Base-by-base conservation (phyloP, 2,888 invertebrate genomes). In the Microdon myrmicae region DNA sequence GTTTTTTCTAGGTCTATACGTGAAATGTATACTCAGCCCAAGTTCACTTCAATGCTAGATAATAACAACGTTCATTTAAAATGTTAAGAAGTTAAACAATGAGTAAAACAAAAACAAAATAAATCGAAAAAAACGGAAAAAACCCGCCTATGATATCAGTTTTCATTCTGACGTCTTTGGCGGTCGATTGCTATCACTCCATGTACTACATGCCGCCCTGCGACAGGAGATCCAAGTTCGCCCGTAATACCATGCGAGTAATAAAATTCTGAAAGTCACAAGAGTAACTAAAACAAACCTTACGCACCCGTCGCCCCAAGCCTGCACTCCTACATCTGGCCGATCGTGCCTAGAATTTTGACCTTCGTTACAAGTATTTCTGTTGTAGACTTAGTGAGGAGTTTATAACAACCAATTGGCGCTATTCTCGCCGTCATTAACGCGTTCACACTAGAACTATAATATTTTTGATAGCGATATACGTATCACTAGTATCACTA, bases 271-370 rank as follows among this genome's bases (percentile, higher is more conserved):
- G 20, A 49, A 55, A 49, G 32, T 35, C 41, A 60, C 28, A 47
- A 45, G 17, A 35, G 37, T 38, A 51, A 48, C 19, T 41, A 45
- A 59, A 59, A 49, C 34, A 67, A 60, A 61, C 49, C n/a, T n/a
- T 51, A 25, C 26, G 20, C 29, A 25, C 26, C 26, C 23, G 43
- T 28, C 16, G 7, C 25, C 34, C n/a, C 17, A 17, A 29, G 45
- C 45, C 41, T 29, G 20, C 51, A 38, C 28, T 37, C 31, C 23
- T 22, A 53, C 39, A 26, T 35, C 34, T 58, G n/a, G 49, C 26
- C 38, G 64, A 68, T 67, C 68, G 69, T 69, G 69, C 69, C 56
- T 69, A 68, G 68, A 69, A 68, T 69, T 58, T 68, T 59, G 69
- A 69, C 69, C 69, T 69, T 69, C 69, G 59, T 68, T 68, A 66